Base-by-base conservation (phyloP, 2,113 vertebrate species). In the Synchiropus splendidus region DNA sequence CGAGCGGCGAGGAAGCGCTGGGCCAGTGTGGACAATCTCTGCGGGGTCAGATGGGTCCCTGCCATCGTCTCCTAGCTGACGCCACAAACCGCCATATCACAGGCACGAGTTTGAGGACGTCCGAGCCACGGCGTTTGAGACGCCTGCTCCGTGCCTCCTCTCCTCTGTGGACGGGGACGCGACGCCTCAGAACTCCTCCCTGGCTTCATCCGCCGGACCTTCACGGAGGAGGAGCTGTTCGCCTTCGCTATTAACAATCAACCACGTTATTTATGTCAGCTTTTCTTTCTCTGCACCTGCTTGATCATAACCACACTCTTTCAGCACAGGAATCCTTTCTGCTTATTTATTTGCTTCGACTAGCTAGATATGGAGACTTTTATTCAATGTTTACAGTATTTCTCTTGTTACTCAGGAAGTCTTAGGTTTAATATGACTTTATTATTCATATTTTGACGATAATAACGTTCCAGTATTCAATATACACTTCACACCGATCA, bases 21-120 rank as follows among this genome's bases (percentile, higher is more conserved):
- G 0, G 73, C 71, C 37, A 81, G 78, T 48, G n/a, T 45, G 58
- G 75, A 79, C 64, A 61, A 78, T 48, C 73, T 72, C 1, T 75
- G 71, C 6, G 64, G 73, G 8, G 40, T 69, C 33, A 47, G 39
- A 17, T 79, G 75, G 78, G 74, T 59, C 36, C 78, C 78, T 3
- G 78, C 78, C 0, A 81, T 81, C 42, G 71, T 81, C 1, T 73
- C 73, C 35, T 81, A 66, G 65, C 11, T 13, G 4, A 35, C 13
- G 10, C 5, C 3, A 5, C 31, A 18, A 21, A 51, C 12, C 48
- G 9, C 27, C 16, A 36, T 36, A 32, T 21, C 18, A 27, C 38
- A 16, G 21, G 21, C 35, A 18, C 9, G 16, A n/a, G 16, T 10
- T 32, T 16, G 11, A 16, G 6, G 3, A 36, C n/a, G 6, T 15